Percentiles rank a stretch among this genome's conserved stretches.
These are phyloP conservation scores for Bubo blakistoni DNA, from an alignment of 2,113 vertebrate genomes.

Conservation along the genomic window DNA sequence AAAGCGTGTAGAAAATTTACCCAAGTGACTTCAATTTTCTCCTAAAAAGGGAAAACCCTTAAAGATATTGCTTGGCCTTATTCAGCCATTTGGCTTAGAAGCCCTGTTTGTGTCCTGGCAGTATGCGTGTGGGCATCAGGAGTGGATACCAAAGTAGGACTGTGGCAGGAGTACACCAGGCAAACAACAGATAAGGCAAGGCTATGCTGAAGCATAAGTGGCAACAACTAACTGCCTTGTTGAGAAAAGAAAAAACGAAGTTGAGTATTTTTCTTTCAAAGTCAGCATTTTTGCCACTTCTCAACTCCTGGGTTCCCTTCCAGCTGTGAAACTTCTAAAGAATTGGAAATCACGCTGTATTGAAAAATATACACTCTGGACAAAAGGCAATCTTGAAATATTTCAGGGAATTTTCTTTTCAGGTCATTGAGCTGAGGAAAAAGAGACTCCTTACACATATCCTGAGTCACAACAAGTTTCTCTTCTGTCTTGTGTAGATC, in stretches of 20 bases:
- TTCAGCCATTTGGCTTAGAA: background rate
- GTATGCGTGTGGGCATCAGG: rapidly evolving
- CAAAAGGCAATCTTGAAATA: background rate
- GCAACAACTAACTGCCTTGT: background rate
- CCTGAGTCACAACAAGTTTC: rapidly evolving
- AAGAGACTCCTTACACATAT: background rate
- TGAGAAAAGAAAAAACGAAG: background rate
- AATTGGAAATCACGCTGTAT: rapidly evolving
- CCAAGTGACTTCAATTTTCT: background rate
- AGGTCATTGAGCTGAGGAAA: background rate
- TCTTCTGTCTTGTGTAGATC: rapidly evolving
- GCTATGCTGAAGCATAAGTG: background rate
- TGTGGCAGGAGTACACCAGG: background rate
- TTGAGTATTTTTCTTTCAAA: background rate
- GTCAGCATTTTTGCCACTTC: background rate
- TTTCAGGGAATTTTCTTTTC: background rate
- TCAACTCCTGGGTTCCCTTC: background rate
- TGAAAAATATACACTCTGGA: background rate
- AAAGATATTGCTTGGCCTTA: background rate
- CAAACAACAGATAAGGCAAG: background rate
- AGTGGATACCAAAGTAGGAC: background rate
- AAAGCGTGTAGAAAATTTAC: background rate
- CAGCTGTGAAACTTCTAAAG: background rate
- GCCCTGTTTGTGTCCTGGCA: rapidly evolving
- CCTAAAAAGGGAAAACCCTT: background rate